A percentile compares a stretch with the other conserved stretches of the same genome.
These are phyloP conservation scores for Theristicus caerulescens DNA, from an alignment of 2,113 vertebrate species.

Conservation along the genomic window DNA sequence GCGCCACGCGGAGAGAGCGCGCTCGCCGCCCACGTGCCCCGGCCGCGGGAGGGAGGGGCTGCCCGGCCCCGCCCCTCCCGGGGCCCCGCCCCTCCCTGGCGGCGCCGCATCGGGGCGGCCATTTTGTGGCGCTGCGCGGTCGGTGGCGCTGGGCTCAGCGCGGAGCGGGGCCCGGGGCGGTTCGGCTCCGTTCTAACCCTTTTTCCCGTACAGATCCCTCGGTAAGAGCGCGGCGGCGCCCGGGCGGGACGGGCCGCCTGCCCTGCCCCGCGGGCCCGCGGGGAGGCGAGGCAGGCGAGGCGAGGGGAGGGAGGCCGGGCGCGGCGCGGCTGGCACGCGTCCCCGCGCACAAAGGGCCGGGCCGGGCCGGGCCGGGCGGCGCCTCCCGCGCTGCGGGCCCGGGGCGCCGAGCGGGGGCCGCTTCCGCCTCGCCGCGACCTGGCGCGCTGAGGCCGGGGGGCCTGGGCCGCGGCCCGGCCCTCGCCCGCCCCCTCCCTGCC, in stretches of 20 bases:
- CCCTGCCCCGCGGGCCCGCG: neutral
- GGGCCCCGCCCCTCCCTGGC: neutral
- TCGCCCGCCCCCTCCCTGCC: too few species aligned
- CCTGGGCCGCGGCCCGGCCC: too few species aligned
- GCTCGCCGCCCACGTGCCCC: too few species aligned
- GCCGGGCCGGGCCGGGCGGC: neutral
- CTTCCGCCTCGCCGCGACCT: neutral
- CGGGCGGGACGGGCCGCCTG: neutral
- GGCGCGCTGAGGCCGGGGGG: neutral
- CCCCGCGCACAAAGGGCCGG: neutral
- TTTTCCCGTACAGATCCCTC: neutral
- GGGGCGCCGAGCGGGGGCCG: neutral
- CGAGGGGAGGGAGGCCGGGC: neutral
- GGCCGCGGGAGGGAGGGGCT: too few species aligned
- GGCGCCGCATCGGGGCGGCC: slow-evolving; percentile 65
- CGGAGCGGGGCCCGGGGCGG: slow-evolving; percentile 44
- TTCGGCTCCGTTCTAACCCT: neutral
- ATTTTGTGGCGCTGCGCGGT: slow-evolving; percentile 73
- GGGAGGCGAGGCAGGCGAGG: neutral
- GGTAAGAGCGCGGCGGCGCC: slow-evolving; percentile 59
- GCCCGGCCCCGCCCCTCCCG: neutral
- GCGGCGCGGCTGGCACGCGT: neutral
- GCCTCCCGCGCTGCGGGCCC: neutral
- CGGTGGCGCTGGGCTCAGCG: slow-evolving; percentile 27
- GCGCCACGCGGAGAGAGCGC: neutral